phyloP scores from a whole-genome alignment of 2,113 vertebrate genomes.

The Fregata magnificens region DNA sequence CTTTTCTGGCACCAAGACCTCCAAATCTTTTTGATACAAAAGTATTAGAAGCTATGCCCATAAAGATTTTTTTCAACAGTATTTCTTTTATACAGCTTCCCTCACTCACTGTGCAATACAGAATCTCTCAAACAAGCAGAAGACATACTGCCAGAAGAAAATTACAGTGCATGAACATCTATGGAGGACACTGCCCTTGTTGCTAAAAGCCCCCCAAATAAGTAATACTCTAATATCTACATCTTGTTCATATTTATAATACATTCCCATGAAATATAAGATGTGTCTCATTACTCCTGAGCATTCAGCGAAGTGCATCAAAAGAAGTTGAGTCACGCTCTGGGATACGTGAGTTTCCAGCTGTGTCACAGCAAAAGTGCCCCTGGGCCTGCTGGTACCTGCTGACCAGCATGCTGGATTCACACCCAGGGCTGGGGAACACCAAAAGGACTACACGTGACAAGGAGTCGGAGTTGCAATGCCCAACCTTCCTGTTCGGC shows the following conservation, averaged over 20 bases:
- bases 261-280: not conserved
- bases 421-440: not conserved
- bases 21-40: not conserved
- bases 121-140: not conserved
- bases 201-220: not conserved
- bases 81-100: not conserved
- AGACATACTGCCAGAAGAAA: not conserved
- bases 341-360: not conserved
- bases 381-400: not conserved
- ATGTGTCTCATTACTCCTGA: not conserved
- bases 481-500: not conserved
- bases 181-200: not conserved
- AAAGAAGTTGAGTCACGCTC: not conserved
- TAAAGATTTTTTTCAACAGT: not conserved
- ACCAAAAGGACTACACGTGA: not conserved
- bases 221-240: not conserved
- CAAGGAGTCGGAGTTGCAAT: not conserved
- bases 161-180: not conserved
- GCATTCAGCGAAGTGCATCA: not conserved
- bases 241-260: fast-evolving
- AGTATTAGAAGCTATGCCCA: not conserved
- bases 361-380: not conserved
- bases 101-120: not conserved
- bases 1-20: not conserved
- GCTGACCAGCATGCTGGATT: not conserved